Base-by-base conservation (phyloP, 35 echinoderm and acorn worm species). In the Nesometra sesokonis region DNA sequence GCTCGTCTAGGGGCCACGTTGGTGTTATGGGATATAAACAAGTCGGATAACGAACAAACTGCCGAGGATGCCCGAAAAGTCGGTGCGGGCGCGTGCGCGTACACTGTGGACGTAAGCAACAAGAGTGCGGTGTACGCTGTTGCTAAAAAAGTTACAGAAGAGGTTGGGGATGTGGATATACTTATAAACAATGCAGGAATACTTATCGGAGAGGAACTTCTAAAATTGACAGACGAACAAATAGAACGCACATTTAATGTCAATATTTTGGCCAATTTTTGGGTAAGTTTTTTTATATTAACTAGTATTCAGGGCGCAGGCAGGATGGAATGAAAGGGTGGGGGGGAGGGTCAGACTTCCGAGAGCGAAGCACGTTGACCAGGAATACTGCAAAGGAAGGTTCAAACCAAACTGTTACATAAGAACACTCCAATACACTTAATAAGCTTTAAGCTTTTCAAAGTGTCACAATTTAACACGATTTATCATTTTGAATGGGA, bases 11-110 rank as follows among this genome's bases (percentile, higher is more conserved):
- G 91, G 15, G 94, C 94, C 11, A 80, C 30, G 27, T 34, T 97
- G 80, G 94, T 97, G 17, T 46, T 97, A 85, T 97, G 94, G 94
- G 94, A 97, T 47, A 88, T 97, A n/a, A 97, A 97, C 80, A 67
- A 90, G 77, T 67, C 38, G 86, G 92, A 88, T 11, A 93, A 93
- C 82, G 89, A 89, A 36, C 67, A 89, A 81, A 93, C 92, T 13
- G 92, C 80, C 9, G 88, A 87, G 38, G 84, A 89, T 21, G 89
- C 90, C n/a, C 84, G 82, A 4, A 29, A 30, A 11, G 34, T 67
- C 0, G 93, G 86, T 3, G 89, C 89, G 15, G 86, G 84, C 17
- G 81, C 88, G n/a, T 35, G 85, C 39, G 36, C 89, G 0, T 94
- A 94, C 89, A 94, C 93, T 27, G 93, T 94, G 19, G 89, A 94